Evolutionary conservation across 2,113 vertebrate genomes (phyloP).

Genomic region (Acinonyx jubatus): DNA sequence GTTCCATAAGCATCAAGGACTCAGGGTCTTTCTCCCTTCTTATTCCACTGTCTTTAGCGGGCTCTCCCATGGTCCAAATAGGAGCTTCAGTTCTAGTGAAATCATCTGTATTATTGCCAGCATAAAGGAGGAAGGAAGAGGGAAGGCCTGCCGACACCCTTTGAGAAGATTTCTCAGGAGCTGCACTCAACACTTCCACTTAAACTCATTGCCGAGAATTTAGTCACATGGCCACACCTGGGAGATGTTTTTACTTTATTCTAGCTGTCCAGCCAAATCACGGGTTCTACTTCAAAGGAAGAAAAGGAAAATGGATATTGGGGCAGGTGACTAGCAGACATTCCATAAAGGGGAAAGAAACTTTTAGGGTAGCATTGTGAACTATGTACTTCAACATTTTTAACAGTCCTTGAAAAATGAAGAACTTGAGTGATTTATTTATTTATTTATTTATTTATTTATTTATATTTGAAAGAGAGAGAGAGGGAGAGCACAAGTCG

Average conservation of each 20-base stretch:
- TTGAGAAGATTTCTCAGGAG: neutral
- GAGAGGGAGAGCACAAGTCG: no score
- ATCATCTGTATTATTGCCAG: neutral
- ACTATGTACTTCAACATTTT: neutral
- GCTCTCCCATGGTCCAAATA: neutral
- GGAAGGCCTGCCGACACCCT: neutral
- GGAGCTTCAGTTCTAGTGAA: neutral
- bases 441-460: no score
- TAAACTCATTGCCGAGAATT: neutral
- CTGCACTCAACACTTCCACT: neutral
- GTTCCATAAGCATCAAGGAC: neutral
- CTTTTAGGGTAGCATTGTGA: neutral
- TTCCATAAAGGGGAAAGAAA: neutral
- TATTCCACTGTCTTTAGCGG: neutral
- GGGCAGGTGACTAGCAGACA: neutral
- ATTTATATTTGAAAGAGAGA: no score
- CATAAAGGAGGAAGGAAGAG: neutral
- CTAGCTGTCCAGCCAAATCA: neutral
- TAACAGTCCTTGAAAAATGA: neutral
- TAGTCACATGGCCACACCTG: neutral
- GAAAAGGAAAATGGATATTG: neutral
- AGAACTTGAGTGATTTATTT: neutral
- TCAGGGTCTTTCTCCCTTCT: neutral
- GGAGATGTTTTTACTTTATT: constrained; percentile 5
- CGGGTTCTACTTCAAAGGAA: neutral